Evolutionary conservation across 2,888 invertebrate species (phyloP).

Genomic region (Caenorhabditis auriculariae): DNA sequence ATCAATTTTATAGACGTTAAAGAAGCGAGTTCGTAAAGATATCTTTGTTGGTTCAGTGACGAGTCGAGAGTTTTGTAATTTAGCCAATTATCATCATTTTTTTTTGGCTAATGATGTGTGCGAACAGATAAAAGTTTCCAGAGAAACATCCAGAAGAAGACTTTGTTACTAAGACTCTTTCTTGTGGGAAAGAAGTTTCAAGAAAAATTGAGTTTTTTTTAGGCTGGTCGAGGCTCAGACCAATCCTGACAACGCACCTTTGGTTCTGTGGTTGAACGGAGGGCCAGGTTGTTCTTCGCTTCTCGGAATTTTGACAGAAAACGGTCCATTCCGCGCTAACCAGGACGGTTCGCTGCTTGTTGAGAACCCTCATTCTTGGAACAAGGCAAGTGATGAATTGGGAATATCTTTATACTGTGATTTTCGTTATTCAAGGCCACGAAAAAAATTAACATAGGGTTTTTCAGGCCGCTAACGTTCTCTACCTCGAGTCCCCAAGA

Average conservation of each 20-base stretch:
- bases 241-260: conserved; percentile 63
- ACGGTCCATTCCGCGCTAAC: conserved; percentile 64
- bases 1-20: too few relatives aligned
- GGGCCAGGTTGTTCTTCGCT: conserved; percentile 67
- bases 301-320: conserved; percentile 63
- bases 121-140: too few relatives aligned
- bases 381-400: conserved; percentile 57
- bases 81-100: too few relatives aligned
- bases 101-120: too few relatives aligned
- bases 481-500: conserved; percentile 68
- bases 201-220: too few relatives aligned
- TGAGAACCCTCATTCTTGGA: conserved; percentile 59
- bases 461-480: conserved; percentile 66
- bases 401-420: too few relatives aligned
- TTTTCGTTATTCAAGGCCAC: conserved; percentile 63
- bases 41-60: too few relatives aligned
- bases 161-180: not conserved
- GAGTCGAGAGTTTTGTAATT: too few relatives aligned
- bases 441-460: conserved; percentile 64
- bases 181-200: not conserved
- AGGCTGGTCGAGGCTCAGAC: conserved; percentile 65
- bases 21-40: too few relatives aligned
- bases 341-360: conserved; percentile 40
- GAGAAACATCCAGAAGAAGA: too few relatives aligned
- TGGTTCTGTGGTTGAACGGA: conserved; percentile 65